phyloP scores from a whole-genome alignment of 2,888 invertebrate species.

The Epicampocera succincta region DNA sequence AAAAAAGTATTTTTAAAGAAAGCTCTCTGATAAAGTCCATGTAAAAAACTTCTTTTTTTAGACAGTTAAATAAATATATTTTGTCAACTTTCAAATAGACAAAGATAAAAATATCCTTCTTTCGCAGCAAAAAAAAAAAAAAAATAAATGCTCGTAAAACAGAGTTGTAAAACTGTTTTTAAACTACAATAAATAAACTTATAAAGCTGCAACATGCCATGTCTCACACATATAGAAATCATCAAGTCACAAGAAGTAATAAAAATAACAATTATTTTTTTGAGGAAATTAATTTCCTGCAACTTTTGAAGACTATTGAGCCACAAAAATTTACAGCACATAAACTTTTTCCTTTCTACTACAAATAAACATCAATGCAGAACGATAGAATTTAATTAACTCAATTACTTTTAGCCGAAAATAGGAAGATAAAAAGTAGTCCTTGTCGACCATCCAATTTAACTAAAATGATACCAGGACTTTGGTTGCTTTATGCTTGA shows the following conservation, averaged over 20 bases:
- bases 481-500: neutral
- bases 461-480: neutral
- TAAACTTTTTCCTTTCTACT: neutral
- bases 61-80: too few species aligned
- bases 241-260: neutral
- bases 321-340: neutral
- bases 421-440: neutral
- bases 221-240: neutral
- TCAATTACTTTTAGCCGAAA: neutral
- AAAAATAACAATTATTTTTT: constrained; percentile 38
- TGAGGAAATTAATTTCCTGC: constrained; percentile 35
- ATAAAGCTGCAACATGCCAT: constrained; percentile 61
- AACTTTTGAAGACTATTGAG: constrained; percentile 49
- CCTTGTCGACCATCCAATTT: constrained; percentile 11
- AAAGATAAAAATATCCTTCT: too few species aligned
- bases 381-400: neutral
- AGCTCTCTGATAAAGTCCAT: too few species aligned
- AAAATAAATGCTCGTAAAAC: too few species aligned
- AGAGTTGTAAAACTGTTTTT: too few species aligned
- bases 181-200: constrained; percentile 18
- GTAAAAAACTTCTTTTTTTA: too few species aligned
- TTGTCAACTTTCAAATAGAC: too few species aligned
- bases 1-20: too few species aligned
- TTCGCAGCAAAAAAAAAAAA: too few species aligned
- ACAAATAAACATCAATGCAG: neutral